Percentiles rank a stretch among this genome's conserved stretches.
These are phyloP conservation scores for Hypomesus transpacificus DNA, from an alignment of 2,113 vertebrate genomes.

Conservation along the genomic window DNA sequence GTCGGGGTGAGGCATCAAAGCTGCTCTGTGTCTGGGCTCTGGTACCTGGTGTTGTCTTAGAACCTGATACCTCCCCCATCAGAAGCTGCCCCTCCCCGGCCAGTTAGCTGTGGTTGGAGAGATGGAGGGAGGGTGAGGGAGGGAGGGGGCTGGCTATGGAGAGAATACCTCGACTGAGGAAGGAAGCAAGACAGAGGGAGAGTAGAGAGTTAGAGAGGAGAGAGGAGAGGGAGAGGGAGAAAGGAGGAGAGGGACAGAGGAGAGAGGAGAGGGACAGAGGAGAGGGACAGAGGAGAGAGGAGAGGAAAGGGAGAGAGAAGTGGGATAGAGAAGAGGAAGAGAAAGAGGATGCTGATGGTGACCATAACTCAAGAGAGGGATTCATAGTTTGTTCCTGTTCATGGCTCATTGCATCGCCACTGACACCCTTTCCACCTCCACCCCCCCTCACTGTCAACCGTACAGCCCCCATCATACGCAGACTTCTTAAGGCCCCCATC, in stretches of 20 bases:
- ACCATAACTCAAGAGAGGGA: not conserved
- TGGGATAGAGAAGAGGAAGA: no score
- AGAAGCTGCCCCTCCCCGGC: not conserved
- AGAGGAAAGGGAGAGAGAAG: not conserved
- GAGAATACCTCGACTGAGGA: not conserved
- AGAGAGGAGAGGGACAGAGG: not conserved
- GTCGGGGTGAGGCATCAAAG: not conserved
- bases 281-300: not conserved
- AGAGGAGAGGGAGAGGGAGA: no score
- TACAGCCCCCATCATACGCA: not conserved
- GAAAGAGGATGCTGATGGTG: not conserved
- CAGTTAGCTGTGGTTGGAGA: not conserved
- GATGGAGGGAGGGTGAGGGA: not conserved
- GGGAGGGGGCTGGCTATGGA: constrained; percentile 9
- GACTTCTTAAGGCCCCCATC: not conserved
- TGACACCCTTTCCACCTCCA: no score
- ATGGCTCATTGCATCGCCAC: no score
- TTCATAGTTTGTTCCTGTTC: no score
- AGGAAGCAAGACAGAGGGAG: not conserved
- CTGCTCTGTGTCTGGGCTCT: not conserved
- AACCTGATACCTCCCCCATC: not conserved
- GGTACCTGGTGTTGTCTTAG: not conserved
- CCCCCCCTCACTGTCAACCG: no score
- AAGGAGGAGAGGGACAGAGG: no score
- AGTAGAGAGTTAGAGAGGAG: constrained; percentile 3